Evolutionary conservation across 2,888 invertebrate species (phyloP), one percentile per base, ranked within the genome.

Genomic region (Lithophane semibrunnea): DNA sequence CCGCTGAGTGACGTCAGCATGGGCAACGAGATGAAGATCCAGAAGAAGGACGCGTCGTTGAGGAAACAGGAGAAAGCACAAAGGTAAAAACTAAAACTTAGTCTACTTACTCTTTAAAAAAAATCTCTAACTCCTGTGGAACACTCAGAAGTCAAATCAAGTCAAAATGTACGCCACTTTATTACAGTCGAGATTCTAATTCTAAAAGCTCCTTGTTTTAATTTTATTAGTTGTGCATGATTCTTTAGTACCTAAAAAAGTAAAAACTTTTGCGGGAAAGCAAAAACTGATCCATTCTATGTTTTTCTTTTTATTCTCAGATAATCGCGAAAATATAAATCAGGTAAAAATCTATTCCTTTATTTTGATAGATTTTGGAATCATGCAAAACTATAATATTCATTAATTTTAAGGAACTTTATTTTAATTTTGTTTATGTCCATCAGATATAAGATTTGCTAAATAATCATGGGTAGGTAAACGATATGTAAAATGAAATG

Each of bases 1-100:
- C 89, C 92, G 0, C 86, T 94, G n/a, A 93, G 93, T 83, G 94
- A 95, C 69, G 93, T 93, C 79, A 91, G 90, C 64, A 80, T 94
- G 69, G 89, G 79, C 77, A 89, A 91, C 29, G 92, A 93, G 52
- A 73, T 88, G 21, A 94, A 94, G 79, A 89, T 91, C 8, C 94
- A 94, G 85, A 95, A 94, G 85, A 96, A 96, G 85, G 88, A 89
- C 52, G 93, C 92, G 3, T 90, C 91, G 18, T 75, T 86, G 18
- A 92, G 92, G 77, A 95, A 95, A 88, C 95, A 95, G 73, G 95
- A 96, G 80, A 95, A 95, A 88, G 92, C 93, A 73, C 94, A 95
- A 90, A 96, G 95, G 96, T 96, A 92, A 88, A 78, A 37, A 37
- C 37, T 37, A 37, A 37, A 37, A 37, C 37, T 37, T 37, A 37